Evolutionary conservation across 2,113 vertebrate species (phyloP).

Genomic region (Odocoileus hemionus): DNA sequence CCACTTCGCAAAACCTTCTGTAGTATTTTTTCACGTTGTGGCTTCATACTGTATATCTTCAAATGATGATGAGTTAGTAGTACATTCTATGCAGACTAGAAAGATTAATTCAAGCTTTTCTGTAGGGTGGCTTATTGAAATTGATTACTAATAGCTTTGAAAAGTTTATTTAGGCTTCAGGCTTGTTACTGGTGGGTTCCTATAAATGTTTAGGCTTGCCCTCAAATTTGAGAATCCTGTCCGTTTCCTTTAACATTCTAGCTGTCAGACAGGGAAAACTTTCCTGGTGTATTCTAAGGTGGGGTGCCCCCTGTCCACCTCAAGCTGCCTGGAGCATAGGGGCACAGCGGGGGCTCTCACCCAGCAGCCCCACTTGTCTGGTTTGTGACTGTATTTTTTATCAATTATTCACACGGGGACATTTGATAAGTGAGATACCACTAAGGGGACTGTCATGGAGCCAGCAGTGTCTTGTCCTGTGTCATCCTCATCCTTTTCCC

Average conservation of each 20-base stretch:
- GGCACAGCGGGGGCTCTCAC: background rate
- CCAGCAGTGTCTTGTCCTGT: background rate
- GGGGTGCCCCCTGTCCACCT: background rate
- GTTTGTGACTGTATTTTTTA: background rate
- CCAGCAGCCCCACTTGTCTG: background rate
- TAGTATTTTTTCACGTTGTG: background rate
- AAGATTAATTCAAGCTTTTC: slow-evolving; percentile 20
- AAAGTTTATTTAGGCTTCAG: background rate
- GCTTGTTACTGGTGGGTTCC: background rate
- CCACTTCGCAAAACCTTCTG: background rate
- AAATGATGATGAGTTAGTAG: background rate
- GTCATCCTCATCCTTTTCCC: background rate
- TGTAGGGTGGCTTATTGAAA: background rate
- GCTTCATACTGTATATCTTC: background rate
- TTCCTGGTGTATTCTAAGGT: background rate
- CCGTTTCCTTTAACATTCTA: background rate
- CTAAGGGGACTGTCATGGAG: background rate
- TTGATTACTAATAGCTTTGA: background rate
- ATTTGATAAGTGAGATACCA: background rate
- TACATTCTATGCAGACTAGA: background rate
- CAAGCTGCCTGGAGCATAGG: background rate
- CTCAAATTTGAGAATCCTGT: background rate
- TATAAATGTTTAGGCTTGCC: background rate
- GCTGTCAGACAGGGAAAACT: background rate
- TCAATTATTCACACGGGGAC: background rate